phyloP scores from a whole-genome alignment of 2,797 vertebrate species.

The Martes flavigula region DNA sequence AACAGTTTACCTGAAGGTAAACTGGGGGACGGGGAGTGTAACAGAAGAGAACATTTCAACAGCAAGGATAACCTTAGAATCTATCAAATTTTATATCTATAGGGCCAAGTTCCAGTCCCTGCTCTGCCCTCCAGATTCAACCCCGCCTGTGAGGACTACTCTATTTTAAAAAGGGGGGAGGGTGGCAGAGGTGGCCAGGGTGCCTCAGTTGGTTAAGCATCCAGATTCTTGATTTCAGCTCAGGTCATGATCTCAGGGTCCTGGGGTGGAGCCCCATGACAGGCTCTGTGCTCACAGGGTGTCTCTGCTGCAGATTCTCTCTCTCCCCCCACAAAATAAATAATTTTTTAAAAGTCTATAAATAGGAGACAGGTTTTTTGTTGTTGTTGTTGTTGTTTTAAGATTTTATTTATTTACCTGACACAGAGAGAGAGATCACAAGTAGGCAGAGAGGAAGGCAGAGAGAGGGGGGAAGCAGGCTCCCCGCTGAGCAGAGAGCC shows the following conservation, averaged over 20 bases:
- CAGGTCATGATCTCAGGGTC: not conserved
- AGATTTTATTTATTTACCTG: too few relatives aligned
- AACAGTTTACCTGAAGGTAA: not conserved
- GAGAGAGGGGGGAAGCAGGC: too few relatives aligned
- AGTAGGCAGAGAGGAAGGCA: too few relatives aligned
- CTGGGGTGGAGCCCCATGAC: not conserved
- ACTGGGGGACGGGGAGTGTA: not conserved
- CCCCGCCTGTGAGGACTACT: not conserved
- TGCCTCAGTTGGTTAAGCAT: not conserved
- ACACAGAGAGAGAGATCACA: too few relatives aligned
- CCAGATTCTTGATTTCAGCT: not conserved
- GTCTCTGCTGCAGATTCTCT: not conserved
- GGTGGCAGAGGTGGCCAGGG: not conserved
- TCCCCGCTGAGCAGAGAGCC: too few relatives aligned
- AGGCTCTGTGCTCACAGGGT: not conserved
- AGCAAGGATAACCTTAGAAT: not conserved
- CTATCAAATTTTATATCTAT: not conserved
- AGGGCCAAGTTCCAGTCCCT: not conserved
- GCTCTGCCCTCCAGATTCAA: not conserved
- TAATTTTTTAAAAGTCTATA: not conserved
- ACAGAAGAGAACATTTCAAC: not conserved
- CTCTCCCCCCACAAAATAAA: not conserved
- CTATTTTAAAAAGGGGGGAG: not conserved
- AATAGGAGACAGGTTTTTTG: not conserved
- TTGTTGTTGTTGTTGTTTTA: too few relatives aligned